Conservation (phyloP, 2,797 vertebrate genomes). For the Trachops cirrhosus region DNA sequence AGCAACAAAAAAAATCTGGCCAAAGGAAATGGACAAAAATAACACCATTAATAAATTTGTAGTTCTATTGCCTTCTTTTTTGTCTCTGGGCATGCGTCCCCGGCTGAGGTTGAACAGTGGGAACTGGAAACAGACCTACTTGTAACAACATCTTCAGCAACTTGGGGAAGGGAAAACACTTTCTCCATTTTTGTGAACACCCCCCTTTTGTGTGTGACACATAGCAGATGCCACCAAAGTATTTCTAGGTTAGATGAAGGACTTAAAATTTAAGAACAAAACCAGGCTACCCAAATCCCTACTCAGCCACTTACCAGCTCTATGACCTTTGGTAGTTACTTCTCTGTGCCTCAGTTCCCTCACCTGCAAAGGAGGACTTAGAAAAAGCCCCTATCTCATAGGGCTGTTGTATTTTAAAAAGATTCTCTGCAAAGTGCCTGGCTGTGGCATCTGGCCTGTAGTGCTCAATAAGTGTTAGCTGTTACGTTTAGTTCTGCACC, state of each 20-base stretch:
- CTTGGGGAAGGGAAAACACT: background rate
- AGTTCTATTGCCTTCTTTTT: background rate
- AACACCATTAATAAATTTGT: background rate
- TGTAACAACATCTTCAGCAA: background rate
- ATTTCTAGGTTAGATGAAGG: background rate
- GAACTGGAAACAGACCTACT: background rate
- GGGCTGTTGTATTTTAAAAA: background rate
- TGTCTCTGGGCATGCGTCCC: background rate
- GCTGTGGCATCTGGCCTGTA: background rate
- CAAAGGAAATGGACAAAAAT: slow-evolving; percentile 23
- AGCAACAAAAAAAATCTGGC: background rate
- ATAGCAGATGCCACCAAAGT: background rate
- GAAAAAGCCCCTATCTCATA: background rate
- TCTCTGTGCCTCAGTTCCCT: background rate
- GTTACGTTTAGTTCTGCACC: background rate
- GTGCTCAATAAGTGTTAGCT: background rate
- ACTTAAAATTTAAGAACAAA: background rate
- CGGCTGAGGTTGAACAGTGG: background rate
- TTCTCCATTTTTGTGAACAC: background rate
- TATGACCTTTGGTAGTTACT: no score
- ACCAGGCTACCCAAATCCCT: background rate
- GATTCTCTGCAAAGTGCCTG: background rate
- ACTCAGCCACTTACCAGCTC: background rate
- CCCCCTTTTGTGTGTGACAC: background rate
- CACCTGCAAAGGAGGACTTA: background rate